A percentile compares a stretch with the other conserved stretches of the same genome.
These are phyloP conservation scores for Cynopterus brachyotis DNA, from an alignment of 2,113 vertebrate species.

Conservation along the genomic window DNA sequence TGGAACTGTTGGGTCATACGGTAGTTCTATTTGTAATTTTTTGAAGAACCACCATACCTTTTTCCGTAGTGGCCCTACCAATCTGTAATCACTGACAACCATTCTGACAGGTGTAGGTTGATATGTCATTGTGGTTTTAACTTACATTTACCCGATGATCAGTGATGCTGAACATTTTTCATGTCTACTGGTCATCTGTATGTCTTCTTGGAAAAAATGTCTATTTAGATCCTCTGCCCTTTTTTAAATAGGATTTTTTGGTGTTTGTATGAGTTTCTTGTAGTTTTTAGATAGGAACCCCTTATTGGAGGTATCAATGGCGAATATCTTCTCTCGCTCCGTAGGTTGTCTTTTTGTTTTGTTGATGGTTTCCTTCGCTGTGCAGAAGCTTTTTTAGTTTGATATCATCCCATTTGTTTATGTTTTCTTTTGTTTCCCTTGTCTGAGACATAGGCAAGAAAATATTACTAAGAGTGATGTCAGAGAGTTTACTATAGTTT, in stretches of 20 bases:
- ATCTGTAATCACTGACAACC: not conserved
- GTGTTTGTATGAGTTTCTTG: not conserved
- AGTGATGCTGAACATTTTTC: not conserved
- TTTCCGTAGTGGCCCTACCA: not conserved
- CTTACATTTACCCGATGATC: not conserved
- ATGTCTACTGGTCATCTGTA: not conserved
- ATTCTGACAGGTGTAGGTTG: not conserved
- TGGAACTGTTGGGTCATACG: not conserved
- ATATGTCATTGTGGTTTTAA: not conserved
- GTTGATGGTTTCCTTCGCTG: not conserved
- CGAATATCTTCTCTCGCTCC: not conserved
- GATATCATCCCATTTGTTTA: not conserved
- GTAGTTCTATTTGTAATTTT: not conserved
- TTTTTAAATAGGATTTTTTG: not conserved
- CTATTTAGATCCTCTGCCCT: no score
- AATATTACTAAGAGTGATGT: not conserved
- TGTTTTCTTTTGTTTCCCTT: not conserved
- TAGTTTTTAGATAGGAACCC: not conserved
- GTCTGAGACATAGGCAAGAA: not conserved
- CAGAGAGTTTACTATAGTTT: not conserved
- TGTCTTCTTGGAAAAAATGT: not conserved
- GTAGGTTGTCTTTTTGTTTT: not conserved
- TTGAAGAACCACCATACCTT: not conserved
- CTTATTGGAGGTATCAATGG: not conserved
- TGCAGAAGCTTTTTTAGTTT: not conserved